Evolutionary conservation across 2,888 invertebrate species (phyloP), one percentile per base, ranked within the genome.

Genomic region (Drosophila engyochracea): DNA sequence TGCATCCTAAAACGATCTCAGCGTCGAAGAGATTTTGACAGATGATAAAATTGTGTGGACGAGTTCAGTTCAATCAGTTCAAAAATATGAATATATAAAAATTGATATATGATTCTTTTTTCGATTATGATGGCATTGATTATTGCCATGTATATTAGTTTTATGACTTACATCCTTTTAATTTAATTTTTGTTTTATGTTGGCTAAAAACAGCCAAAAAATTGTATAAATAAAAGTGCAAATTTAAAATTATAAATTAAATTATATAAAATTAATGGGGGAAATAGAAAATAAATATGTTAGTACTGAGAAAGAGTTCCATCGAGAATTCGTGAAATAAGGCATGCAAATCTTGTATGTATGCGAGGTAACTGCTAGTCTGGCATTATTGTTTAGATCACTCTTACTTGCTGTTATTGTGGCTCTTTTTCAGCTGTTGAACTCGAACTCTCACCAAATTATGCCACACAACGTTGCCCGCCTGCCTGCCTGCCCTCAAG

Each of bases 371-470:
- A 14, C n/a, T 39, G 9, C 12, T 57, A 14, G 57, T 57, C 28
- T 19, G 19, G 12, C 9, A 35, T n/a, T 28, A n/a, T 12, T 14
- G 14, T 1, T 1, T 3, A n/a, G 19, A 55, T 1, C 4, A 16
- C 55, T 28, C 28, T 55, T 25, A 12, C 2, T 25, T 61, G 59
- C 55, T 82, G 62, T 57, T 72, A 69, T 74, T 86, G 72, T 66
- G 55, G 59, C 74, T 70, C 70, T 81, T 72, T 90, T 89, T 90
- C 85, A 86, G 86, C 82, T 90, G 89, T 89, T 91, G 87, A 87
- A 89, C 87, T 82, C 87, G 89, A 90, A 85, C 85, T 85, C 85
- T 90, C 91, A 89, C 91, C 90, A 86, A 91, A 87, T 87, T 90
- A 87, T 90, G 91, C 91, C 88, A 85, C 87, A 89, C 80, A 90